Base-by-base conservation (phyloP, 2,113 vertebrate genomes). In the Hyperoodon ampullatus region DNA sequence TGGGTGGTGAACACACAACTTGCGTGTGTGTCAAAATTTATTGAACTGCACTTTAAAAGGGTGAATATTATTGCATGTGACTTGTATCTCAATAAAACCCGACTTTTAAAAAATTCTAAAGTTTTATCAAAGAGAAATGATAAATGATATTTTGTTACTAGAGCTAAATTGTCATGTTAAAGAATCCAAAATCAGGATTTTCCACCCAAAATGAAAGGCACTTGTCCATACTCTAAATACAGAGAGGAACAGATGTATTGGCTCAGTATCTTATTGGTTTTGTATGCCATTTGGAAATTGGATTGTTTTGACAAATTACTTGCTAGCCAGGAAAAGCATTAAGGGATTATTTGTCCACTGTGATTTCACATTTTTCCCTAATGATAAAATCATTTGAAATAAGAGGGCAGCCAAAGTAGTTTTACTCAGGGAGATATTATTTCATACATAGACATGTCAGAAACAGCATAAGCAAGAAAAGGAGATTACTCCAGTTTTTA, bases 221-320 rank as follows among this genome's bases (percentile, higher is more conserved):
- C 68, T 93, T 70, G 28, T 91, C 47, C 60, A 61, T 35, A 70
- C 44, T 88, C 74, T 93, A 71, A 94, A 95, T 78, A 60, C 55
- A 94, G 91, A 94, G 82, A 72, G 58, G 47, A 96, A 81, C 94
- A 97, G 94, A 97, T 97, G 95, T 92, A 42, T 68, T 96, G 95
- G 96, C 88, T 96, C 89, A 78, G 61, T 35, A 12, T 92, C 89
- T 83, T 81, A 35, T 7, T 68, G 78, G 77, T 78, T 96, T 93
- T 96, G 23, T 35, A 0, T 72, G 53, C 89, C 70, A 66, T 95
- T 98, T 97, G 87, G 75, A 95, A 93, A 94, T 10, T 89, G 74
- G 55, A 92, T 97, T 90, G 42, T 81, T 94, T 96, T 95, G 90
- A 96, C 44, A 89, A 98, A 98, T 98, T 94, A 85, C 80, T 93